Percentiles rank a stretch among this genome's conserved stretches.
Conservation (phyloP, 1,140 invertebrate species). For the Hydropsyche tenuis region DNA sequence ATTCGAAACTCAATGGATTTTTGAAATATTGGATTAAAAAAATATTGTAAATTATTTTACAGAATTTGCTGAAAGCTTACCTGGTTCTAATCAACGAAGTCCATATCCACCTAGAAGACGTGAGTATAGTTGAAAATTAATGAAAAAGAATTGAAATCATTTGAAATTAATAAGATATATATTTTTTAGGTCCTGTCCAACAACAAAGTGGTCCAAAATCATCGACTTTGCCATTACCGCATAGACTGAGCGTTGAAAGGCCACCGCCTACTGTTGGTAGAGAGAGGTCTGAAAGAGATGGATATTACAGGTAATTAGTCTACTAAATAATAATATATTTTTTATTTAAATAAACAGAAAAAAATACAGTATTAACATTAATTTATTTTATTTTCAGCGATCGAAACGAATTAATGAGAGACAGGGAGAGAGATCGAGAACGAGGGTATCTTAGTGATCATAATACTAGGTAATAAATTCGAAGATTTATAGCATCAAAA, state of each 20-base stretch:
- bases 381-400: slow-evolving; percentile 64
- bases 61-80: slow-evolving; percentile 87
- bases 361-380: background rate
- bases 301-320: slow-evolving; percentile 80
- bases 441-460: slow-evolving; percentile 86
- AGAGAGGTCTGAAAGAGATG: slow-evolving; percentile 75
- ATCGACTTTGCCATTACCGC: slow-evolving; percentile 77
- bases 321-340: background rate
- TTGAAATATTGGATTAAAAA: slow-evolving; percentile 24
- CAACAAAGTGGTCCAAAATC: slow-evolving; percentile 69
- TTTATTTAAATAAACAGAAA: background rate
- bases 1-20: background rate
- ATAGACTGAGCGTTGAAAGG: slow-evolving; percentile 65
- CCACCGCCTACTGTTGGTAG: slow-evolving; percentile 62
- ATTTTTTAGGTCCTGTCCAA: slow-evolving; percentile 53
- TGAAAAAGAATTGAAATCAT: background rate
- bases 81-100: slow-evolving; percentile 80
- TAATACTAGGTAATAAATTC: slow-evolving; percentile 82
- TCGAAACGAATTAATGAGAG: slow-evolving; percentile 78
- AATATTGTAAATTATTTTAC: slow-evolving; percentile 51
- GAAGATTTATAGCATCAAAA: background rate
- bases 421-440: slow-evolving; percentile 70
- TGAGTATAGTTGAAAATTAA: slow-evolving; percentile 64
- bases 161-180: background rate
- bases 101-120: slow-evolving; percentile 81